Conservation (phyloP, 1,140 invertebrate genomes). For the Papilio polyxenes region DNA sequence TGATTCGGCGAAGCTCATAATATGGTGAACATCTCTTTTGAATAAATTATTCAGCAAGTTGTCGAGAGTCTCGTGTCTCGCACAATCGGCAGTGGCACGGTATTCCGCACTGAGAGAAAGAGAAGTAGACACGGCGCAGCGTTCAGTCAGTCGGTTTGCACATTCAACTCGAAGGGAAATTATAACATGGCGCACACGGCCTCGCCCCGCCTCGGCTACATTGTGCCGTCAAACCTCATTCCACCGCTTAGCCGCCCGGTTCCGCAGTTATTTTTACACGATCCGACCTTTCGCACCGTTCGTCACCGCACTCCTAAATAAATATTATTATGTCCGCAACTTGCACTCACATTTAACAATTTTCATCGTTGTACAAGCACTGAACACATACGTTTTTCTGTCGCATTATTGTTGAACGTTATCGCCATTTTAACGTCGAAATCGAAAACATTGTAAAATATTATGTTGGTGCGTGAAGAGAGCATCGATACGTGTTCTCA, state of each 20-base stretch:
- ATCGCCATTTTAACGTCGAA: conserved; percentile 42
- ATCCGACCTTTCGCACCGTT: conserved; percentile 79
- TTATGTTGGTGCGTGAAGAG: conserved; percentile 44
- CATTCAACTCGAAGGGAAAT: conserved; percentile 79
- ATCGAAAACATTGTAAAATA: conserved; percentile 43
- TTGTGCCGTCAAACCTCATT: conserved; percentile 80
- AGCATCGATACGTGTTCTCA: conserved; percentile 63
- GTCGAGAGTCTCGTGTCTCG: conserved; percentile 45
- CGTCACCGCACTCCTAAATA: conserved; percentile 74
- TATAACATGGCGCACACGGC: conserved; percentile 78
- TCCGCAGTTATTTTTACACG: conserved; percentile 81
- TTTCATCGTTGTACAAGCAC: conserved; percentile 33
- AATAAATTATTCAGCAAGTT: conserved; percentile 35
- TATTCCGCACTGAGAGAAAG: conserved; percentile 66
- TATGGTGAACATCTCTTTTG: background rate
- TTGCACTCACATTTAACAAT: conserved; percentile 63
- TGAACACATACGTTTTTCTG: conserved; percentile 43
- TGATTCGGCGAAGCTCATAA: background rate
- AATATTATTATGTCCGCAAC: conserved; percentile 62
- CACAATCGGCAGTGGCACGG: conserved; percentile 42
- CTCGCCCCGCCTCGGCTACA: conserved; percentile 78
- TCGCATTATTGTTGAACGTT: conserved; percentile 23
- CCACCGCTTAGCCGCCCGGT: conserved; percentile 77
- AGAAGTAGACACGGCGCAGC: conserved; percentile 69
- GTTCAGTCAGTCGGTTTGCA: conserved; percentile 73